A percentile compares a stretch with the other conserved stretches of the same genome.
These are phyloP conservation scores for Trilocha varians DNA, from an alignment of 2,888 invertebrate genomes.

Conservation along the genomic window DNA sequence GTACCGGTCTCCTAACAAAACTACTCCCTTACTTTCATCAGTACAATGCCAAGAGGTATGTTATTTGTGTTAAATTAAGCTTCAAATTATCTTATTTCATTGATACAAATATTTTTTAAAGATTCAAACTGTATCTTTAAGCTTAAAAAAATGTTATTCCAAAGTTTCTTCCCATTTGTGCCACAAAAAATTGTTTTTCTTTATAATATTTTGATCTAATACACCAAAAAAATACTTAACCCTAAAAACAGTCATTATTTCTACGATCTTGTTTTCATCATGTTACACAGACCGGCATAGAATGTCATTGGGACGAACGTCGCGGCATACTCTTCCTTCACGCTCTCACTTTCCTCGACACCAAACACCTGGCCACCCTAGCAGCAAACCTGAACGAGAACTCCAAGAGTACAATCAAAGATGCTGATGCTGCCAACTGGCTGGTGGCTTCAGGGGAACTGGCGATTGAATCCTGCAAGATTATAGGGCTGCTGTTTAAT, in stretches of 20 bases:
- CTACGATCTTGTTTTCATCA: not conserved
- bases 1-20: slow-evolving; percentile 77
- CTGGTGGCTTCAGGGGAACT: slow-evolving; percentile 73
- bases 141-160: no score
- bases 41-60: slow-evolving; percentile 56
- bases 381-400: slow-evolving; percentile 44
- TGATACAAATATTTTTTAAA: no score
- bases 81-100: no score
- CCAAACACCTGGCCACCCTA: slow-evolving; percentile 38
- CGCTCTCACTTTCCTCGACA: slow-evolving; percentile 62
- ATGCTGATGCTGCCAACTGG: slow-evolving; percentile 72
- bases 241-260: not conserved
- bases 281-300: slow-evolving; percentile 68
- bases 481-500: slow-evolving; percentile 83
- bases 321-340: slow-evolving; percentile 68
- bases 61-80: no score
- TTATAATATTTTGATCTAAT: no score
- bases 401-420: slow-evolving; percentile 47
- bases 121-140: no score
- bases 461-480: slow-evolving; percentile 73
- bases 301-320: slow-evolving; percentile 73
- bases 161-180: no score
- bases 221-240: not conserved
- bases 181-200: no score
- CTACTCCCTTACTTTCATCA: slow-evolving; percentile 70